Conservation (phyloP, 2,113 vertebrate genomes). For the Perccottus glenii region DNA sequence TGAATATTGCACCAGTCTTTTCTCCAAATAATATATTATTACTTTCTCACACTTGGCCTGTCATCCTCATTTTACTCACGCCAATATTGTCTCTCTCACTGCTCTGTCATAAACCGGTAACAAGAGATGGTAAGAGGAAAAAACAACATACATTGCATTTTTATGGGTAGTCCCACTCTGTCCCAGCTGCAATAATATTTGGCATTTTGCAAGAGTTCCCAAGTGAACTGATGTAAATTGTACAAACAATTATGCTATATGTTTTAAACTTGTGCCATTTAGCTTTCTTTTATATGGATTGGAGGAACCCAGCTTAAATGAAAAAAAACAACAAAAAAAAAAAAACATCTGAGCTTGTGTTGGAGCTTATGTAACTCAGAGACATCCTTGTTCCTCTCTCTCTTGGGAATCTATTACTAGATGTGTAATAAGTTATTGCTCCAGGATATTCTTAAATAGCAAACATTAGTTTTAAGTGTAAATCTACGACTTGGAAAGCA, state of each 20-base stretch:
- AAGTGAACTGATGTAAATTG: slow-evolving; percentile 64
- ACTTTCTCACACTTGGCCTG: slow-evolving; percentile 31
- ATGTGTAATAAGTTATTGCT: slow-evolving; percentile 62
- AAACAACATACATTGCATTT: slow-evolving; percentile 54
- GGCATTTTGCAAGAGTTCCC: slow-evolving; percentile 56
- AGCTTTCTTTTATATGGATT: slow-evolving; percentile 35
- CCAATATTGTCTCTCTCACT: slow-evolving; percentile 33
- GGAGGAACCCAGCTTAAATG: slow-evolving; percentile 20
- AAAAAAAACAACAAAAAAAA: too few species aligned
- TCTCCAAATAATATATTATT: slow-evolving; percentile 55
- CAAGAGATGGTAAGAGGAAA: slow-evolving; percentile 50
- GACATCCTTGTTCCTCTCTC: slow-evolving; percentile 54
- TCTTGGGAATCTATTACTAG: slow-evolving; percentile 58
- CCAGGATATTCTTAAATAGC: slow-evolving; percentile 62
- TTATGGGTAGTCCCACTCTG: slow-evolving; percentile 38
- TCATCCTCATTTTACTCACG: slow-evolving; percentile 40
- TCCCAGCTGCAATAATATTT: slow-evolving; percentile 60
- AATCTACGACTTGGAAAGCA: slow-evolving; percentile 36
- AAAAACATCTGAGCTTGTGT: slow-evolving; percentile 51
- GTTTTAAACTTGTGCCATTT: slow-evolving; percentile 48
- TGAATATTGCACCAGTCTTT: slow-evolving; percentile 58
- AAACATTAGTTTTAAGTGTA: slow-evolving; percentile 57
- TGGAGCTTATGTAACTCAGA: slow-evolving; percentile 60
- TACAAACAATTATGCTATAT: slow-evolving; percentile 45
- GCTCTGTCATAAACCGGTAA: slow-evolving; percentile 58